Conservation (phyloP, 2,797 vertebrate genomes). For the Caiman crocodilus region DNA sequence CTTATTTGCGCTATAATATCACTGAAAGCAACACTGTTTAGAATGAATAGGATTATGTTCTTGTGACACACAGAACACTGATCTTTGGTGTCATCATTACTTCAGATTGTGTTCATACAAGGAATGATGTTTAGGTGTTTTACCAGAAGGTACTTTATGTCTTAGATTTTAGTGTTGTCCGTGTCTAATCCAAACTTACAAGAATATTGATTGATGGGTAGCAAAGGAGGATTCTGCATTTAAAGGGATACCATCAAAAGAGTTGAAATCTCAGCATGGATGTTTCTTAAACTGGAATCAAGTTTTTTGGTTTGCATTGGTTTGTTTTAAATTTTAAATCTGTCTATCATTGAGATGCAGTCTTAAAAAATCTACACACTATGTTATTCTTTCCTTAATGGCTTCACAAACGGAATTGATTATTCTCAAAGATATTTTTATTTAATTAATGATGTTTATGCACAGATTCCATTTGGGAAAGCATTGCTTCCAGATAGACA, state of each 20-base stretch:
- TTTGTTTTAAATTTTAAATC: background rate
- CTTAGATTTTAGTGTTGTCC: conserved; percentile 29
- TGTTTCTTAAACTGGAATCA: background rate
- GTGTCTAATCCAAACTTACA: background rate
- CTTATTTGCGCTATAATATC: background rate
- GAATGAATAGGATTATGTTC: background rate
- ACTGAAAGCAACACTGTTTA: background rate
- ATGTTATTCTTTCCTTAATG: background rate
- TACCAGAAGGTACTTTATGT: background rate
- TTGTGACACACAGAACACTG: background rate
- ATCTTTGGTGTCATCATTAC: conserved; percentile 13
- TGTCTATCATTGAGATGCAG: background rate
- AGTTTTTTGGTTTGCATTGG: too few species aligned
- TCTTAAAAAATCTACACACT: background rate
- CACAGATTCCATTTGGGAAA: background rate
- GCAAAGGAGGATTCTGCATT: conserved; percentile 13
- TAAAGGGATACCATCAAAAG: background rate
- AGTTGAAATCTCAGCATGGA: background rate
- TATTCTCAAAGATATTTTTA: background rate
- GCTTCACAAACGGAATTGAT: background rate
- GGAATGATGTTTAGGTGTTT: conserved; percentile 19
- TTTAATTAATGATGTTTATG: background rate
- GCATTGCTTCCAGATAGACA: background rate
- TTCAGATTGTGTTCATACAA: conserved; percentile 11
- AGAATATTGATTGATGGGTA: background rate